These are phyloP conservation scores for Phacellophora camtschatica DNA, from an alignment of 30 jellyfish, hydroid and myxozoan genomes.

Conservation along the genomic window DNA sequence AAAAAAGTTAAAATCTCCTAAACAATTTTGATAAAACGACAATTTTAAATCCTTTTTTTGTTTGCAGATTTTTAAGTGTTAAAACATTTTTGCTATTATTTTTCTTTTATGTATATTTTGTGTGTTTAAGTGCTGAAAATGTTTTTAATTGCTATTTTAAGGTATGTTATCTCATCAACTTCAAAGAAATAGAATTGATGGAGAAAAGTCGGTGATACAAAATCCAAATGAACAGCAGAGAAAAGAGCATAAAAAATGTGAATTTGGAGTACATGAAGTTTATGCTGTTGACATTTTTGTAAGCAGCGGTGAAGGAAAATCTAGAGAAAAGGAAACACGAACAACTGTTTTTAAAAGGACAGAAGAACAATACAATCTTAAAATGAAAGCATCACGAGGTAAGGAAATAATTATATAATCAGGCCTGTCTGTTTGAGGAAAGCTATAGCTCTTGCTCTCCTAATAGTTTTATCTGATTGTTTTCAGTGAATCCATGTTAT, in stretches of 20 bases:
- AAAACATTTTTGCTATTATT: too few relatives aligned
- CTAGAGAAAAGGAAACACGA: conserved; percentile 90
- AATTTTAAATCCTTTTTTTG: too few relatives aligned
- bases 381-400: conserved; percentile 98
- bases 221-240: conserved; percentile 95
- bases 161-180: conserved; percentile 96
- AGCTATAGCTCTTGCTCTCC: too few relatives aligned
- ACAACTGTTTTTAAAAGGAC: conserved; percentile 94
- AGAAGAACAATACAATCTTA: conserved; percentile 78
- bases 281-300: conserved; percentile 89
- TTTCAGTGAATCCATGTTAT: too few relatives aligned
- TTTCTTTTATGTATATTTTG: too few relatives aligned
- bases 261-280: conserved; percentile 92
- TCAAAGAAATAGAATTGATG: conserved; percentile 81
- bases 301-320: conserved; percentile 96
- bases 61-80: too few relatives aligned
- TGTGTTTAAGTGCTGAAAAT: neutral
- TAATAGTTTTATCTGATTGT: too few relatives aligned
- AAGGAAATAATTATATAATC: too few relatives aligned
- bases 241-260: conserved; percentile 94
- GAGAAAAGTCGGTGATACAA: conserved; percentile 90
- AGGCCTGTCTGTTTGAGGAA: too few relatives aligned
- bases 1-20: too few relatives aligned
- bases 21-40: too few relatives aligned
- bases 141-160: neutral